Evolutionary conservation across 2,113 vertebrate species (phyloP), one percentile per base, ranked within the genome.

Genomic region (Elephas maximus): DNA sequence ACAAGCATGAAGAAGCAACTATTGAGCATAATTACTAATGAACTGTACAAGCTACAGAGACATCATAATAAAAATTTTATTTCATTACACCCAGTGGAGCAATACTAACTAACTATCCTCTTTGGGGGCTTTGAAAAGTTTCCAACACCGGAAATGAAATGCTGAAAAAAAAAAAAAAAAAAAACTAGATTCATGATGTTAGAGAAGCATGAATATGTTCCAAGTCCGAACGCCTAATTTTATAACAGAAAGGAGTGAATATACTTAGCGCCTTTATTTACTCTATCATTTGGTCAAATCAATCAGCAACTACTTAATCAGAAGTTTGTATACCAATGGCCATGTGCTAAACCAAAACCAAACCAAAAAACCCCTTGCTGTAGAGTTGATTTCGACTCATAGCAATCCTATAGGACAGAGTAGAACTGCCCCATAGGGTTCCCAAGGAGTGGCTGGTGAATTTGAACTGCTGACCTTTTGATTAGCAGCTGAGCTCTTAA

Each of bases 81-180:
- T 79, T 92, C 30, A 90, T 95, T 69, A 15, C 18, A 93, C 53
- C 44, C 74, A 86, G 15, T 26, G 88, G 73, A 71, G 14, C 37
- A 88, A 93, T 71, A 78, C 28, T 74, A 77, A 76, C 9, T 17
- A 24, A 74, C n/a, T 74, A 62, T 48, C 51, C 20, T 94, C 26
- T 94, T 76, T 69, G 60, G 65, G 44, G 48, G 12, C 84, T 90
- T 71, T 95, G 48, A 90, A 92, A 94, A 57, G 0, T 71, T 93
- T 74, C 74, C 45, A 73, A 65, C 26, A 80, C 24, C 45, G 8
- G 24, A 82, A 78, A 53, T 85, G 24, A 69, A 60, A 60, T 53
- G 53, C 24, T 67, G 86, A 69, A 57, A 79, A 81, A 88, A 62
- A 81, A 11, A 62, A 81, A 11, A 71, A 41, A 48, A 62, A 71